These are phyloP conservation scores for Nesoenas mayeri DNA, from an alignment of 2,113 vertebrate species.

Conservation along the genomic window DNA sequence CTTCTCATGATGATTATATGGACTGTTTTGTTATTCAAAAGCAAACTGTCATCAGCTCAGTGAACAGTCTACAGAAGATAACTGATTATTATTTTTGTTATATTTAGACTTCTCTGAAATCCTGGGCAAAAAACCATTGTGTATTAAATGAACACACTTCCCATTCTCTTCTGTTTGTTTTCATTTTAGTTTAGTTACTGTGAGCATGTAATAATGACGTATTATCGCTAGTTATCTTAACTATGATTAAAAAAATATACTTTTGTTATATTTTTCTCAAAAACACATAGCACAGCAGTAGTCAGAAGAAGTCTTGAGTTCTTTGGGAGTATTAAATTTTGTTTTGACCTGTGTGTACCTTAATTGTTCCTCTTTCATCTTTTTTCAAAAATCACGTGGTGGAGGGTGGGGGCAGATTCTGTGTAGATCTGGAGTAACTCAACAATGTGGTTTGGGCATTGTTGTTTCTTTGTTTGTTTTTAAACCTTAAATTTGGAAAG, in stretches of 20 bases:
- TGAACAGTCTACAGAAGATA: not conserved
- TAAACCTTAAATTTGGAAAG: not conserved
- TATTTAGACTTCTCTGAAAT: not conserved
- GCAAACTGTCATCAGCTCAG: not conserved
- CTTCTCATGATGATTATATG: not conserved
- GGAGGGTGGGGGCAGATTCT: not conserved
- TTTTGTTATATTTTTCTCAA: not conserved
- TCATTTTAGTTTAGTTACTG: not conserved
- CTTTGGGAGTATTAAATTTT: not conserved
- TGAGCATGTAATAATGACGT: not conserved
- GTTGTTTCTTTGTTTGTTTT: conserved; percentile 9
- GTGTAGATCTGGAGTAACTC: not conserved
- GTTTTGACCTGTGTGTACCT: not conserved
- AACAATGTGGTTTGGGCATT: not conserved
- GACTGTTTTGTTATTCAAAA: not conserved
- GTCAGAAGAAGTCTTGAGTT: not conserved
- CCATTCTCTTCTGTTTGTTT: not conserved
- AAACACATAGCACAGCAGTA: not conserved
- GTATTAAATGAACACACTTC: not conserved
- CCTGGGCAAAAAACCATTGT: not conserved
- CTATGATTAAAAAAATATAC: not conserved
- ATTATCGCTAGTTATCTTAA: not conserved
- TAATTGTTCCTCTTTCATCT: not conserved
- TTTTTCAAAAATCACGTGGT: not conserved
- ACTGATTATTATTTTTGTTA: not conserved